A percentile compares a stretch with the other conserved stretches of the same genome.
These are phyloP conservation scores for Agrilus biguttatus DNA, from an alignment of 2,888 invertebrate species.

Conservation along the genomic window DNA sequence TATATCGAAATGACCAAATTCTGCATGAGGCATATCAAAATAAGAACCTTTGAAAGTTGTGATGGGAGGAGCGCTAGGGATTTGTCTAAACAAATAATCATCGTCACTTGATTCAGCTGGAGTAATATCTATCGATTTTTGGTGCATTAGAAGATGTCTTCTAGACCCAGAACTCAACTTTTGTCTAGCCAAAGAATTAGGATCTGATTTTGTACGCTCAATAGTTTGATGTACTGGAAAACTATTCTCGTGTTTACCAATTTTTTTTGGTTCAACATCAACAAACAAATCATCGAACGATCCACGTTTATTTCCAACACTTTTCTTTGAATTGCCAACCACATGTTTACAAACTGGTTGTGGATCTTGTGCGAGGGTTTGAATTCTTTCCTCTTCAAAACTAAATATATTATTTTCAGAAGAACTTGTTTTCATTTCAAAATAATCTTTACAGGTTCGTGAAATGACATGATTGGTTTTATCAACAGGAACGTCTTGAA, in stretches of 20 bases:
- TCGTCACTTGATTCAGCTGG: conserved; percentile 77
- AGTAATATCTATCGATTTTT: conserved; percentile 72
- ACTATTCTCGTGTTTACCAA: conserved; percentile 24
- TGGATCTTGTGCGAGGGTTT: conserved; percentile 40
- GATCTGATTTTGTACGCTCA: conserved; percentile 77
- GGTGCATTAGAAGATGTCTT: conserved; percentile 70
- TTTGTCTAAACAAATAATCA: conserved; percentile 63
- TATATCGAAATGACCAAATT: conserved; percentile 50
- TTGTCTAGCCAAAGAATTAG: conserved; percentile 61
- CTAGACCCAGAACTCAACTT: conserved; percentile 58
- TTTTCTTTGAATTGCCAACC: conserved; percentile 14
- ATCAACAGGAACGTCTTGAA: conserved; percentile 3
- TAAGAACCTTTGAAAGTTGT: conserved; percentile 39
- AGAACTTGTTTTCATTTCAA: conserved; percentile 27
- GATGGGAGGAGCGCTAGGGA: conserved; percentile 58
- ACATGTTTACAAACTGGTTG: conserved; percentile 26
- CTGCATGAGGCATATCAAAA: conserved; percentile 32
- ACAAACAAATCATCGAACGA: conserved; percentile 32
- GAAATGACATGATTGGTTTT: conserved; percentile 14
- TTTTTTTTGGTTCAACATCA: conserved; percentile 54
- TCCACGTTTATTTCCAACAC: conserved; percentile 18
- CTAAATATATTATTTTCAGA: conserved; percentile 61
- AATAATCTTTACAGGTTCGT: background rate
- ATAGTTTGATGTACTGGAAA: conserved; percentile 53
- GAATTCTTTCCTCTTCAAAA: conserved; percentile 62